Conservation (phyloP, 2,888 invertebrate genomes). For the Acleris cristana region DNA sequence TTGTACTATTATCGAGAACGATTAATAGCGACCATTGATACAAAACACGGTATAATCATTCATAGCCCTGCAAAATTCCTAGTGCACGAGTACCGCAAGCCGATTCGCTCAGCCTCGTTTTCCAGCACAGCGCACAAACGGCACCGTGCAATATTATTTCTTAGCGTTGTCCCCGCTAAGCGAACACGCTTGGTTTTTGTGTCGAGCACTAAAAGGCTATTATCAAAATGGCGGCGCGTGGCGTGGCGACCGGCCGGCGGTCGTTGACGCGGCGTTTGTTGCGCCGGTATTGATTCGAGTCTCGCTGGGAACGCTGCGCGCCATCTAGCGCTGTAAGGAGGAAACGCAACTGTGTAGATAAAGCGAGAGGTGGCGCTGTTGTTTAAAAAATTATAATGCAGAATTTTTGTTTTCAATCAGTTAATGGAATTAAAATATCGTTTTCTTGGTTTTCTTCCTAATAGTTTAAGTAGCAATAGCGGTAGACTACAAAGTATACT, state of each 20-base stretch:
- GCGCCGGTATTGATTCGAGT: slow-evolving; percentile 57
- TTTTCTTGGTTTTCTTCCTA: too few species aligned
- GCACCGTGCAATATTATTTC: background rate
- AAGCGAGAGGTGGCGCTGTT: slow-evolving; percentile 56
- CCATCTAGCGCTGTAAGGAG: slow-evolving; percentile 55
- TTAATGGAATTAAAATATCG: too few species aligned
- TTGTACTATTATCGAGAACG: slow-evolving; percentile 18
- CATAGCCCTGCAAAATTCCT: slow-evolving; percentile 29
- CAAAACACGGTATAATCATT: slow-evolving; percentile 30
- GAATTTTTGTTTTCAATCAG: too few species aligned
- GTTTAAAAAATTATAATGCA: background rate
- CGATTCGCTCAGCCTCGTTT: slow-evolving; percentile 20
- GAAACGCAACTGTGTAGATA: slow-evolving; percentile 34
- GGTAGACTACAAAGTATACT: too few species aligned
- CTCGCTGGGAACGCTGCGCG: slow-evolving; percentile 52
- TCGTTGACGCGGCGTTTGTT: slow-evolving; percentile 70
- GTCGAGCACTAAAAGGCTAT: slow-evolving; percentile 57
- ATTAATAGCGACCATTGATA: slow-evolving; percentile 32
- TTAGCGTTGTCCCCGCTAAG: background rate
- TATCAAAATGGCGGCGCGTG: slow-evolving; percentile 77
- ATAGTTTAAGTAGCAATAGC: too few species aligned
- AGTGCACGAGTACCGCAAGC: slow-evolving; percentile 24
- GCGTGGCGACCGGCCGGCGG: slow-evolving; percentile 57
- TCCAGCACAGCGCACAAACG: slow-evolving; percentile 15
- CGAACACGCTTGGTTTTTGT: slow-evolving; percentile 41